These are phyloP conservation scores for Papilio protenor DNA, from an alignment of 2,888 invertebrate species.

Conservation along the genomic window DNA sequence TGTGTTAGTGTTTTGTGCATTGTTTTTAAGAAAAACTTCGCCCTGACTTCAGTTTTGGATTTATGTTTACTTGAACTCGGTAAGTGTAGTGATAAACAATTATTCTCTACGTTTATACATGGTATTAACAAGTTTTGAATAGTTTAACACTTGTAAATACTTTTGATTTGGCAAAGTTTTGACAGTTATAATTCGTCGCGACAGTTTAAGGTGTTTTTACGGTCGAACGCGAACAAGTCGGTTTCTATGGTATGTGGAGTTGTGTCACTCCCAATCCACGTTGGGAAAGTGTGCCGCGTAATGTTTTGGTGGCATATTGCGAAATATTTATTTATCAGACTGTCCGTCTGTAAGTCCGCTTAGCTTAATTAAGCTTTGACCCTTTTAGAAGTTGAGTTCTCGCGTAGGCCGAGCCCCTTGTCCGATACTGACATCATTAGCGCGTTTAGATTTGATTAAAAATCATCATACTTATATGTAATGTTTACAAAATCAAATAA, in stretches of 20 bases:
- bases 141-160: slow-evolving; percentile 63
- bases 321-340: slow-evolving; percentile 65
- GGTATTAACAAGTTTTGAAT: slow-evolving; percentile 53
- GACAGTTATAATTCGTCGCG: slow-evolving; percentile 65
- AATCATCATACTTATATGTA: slow-evolving; percentile 43
- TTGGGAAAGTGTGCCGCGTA: slow-evolving; percentile 75
- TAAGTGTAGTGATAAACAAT: slow-evolving; percentile 57
- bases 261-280: slow-evolving; percentile 65
- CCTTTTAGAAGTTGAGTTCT: slow-evolving; percentile 54
- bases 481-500: not conserved
- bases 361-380: slow-evolving; percentile 55
- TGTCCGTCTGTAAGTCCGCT: slow-evolving; percentile 54
- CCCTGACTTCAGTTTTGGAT: slow-evolving; percentile 76
- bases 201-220: slow-evolving; percentile 54
- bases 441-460: slow-evolving; percentile 57
- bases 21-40: slow-evolving; percentile 75
- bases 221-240: slow-evolving; percentile 64
- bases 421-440: slow-evolving; percentile 67
- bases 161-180: slow-evolving; percentile 71
- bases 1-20: slow-evolving; percentile 77
- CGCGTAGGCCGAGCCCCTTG: slow-evolving; percentile 61
- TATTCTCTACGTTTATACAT: slow-evolving; percentile 6
- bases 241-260: slow-evolving; percentile 56
- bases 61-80: slow-evolving; percentile 80
- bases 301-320: slow-evolving; percentile 78